Evolutionary conservation across 2,888 invertebrate genomes (phyloP).

Genomic region (Epirrhoe alternata): DNA sequence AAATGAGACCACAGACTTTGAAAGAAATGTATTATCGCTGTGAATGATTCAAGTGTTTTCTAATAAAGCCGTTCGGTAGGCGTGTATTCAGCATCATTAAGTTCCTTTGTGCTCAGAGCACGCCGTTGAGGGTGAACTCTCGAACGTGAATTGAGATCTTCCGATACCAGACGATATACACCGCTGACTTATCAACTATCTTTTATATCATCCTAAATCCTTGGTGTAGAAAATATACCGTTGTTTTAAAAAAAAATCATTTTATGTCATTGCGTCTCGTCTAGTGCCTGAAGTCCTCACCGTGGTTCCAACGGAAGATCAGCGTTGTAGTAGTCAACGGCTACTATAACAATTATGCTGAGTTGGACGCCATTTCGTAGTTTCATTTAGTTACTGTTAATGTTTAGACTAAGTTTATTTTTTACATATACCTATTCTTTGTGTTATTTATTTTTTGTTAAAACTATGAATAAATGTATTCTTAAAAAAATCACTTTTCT

Average conservation of each 20-base stretch:
- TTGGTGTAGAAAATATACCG: background rate
- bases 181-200: slow-evolving; percentile 37
- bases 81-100: slow-evolving; percentile 76
- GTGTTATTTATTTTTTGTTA: too few species aligned
- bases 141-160: slow-evolving; percentile 75
- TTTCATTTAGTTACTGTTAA: too few species aligned
- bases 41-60: slow-evolving; percentile 63
- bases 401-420: too few species aligned
- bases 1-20: slow-evolving; percentile 10
- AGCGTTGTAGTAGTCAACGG: too few species aligned
- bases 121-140: slow-evolving; percentile 69
- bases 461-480: too few species aligned
- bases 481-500: too few species aligned
- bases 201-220: slow-evolving; percentile 17
- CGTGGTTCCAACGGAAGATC: too few species aligned
- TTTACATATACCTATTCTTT: too few species aligned
- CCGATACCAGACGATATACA: slow-evolving; percentile 49
- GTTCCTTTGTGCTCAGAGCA: slow-evolving; percentile 68
- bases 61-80: slow-evolving; percentile 68
- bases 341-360: too few species aligned
- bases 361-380: too few species aligned
- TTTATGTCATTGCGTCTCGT: too few species aligned
- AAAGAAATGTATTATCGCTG: slow-evolving; percentile 51
- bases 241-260: background rate
- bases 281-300: too few species aligned